These are phyloP conservation scores for Nephotettix cincticeps DNA, from an alignment of 1,140 invertebrate genomes.

Conservation along the genomic window DNA sequence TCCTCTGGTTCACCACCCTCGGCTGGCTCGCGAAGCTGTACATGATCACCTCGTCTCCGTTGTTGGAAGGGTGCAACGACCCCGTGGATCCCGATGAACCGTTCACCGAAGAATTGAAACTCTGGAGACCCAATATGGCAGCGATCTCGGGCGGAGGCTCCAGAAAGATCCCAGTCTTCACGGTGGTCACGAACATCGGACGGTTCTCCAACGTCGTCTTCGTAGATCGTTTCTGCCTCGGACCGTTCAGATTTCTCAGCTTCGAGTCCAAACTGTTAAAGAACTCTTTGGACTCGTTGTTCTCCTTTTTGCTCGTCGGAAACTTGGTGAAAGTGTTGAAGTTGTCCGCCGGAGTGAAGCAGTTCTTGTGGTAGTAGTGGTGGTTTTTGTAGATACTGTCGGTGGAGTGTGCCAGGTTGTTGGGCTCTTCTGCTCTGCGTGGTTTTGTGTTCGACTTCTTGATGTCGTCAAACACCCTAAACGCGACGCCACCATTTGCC, in stretches of 20 bases:
- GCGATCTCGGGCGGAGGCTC: slow-evolving; percentile 73
- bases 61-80: slow-evolving; percentile 45
- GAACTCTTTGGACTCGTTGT: slow-evolving; percentile 52
- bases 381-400: slow-evolving; percentile 48
- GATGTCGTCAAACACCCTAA: slow-evolving; percentile 29
- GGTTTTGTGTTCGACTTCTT: slow-evolving; percentile 37
- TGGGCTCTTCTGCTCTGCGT: slow-evolving; percentile 2
- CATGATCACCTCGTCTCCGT: slow-evolving; percentile 50
- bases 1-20: slow-evolving; percentile 47
- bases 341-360: slow-evolving; percentile 12
- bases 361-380: slow-evolving; percentile 32
- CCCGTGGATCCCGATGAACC: slow-evolving; percentile 38
- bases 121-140: slow-evolving; percentile 57
- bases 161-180: slow-evolving; percentile 73
- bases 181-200: slow-evolving; percentile 68
- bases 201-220: slow-evolving; percentile 28
- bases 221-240: not conserved
- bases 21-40: slow-evolving; percentile 62
- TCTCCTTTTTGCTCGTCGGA: slow-evolving; percentile 27
- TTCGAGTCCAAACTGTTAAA: slow-evolving; percentile 63
- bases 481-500: not conserved
- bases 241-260: slow-evolving; percentile 59
- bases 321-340: slow-evolving; percentile 6
- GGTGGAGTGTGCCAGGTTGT: slow-evolving; percentile 29
- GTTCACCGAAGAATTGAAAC: slow-evolving; percentile 44